Evolutionary conservation across 2,113 vertebrate genomes (phyloP).

Genomic region (Sphaerodactylus townsendi): DNA sequence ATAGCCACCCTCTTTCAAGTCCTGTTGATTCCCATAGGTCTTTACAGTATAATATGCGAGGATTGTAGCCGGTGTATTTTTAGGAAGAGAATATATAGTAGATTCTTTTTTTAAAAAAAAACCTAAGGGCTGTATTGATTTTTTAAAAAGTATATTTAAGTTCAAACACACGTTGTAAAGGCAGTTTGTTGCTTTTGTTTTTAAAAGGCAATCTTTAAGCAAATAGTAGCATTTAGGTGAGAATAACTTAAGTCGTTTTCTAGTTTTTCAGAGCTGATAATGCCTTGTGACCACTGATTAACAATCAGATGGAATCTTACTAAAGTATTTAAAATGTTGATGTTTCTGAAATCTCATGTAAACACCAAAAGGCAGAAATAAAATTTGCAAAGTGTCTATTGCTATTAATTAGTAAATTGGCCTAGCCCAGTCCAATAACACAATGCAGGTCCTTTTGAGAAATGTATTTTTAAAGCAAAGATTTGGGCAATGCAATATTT

Average conservation of each 20-base stretch:
- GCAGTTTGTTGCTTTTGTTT: not conserved
- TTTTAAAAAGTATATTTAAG: slow-evolving; percentile 31
- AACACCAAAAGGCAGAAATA: slow-evolving; percentile 18
- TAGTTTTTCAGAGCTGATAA: slow-evolving; percentile 15
- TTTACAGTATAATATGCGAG: not conserved
- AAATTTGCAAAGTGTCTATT: not conserved
- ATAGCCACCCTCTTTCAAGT: not conserved
- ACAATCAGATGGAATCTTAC: not conserved
- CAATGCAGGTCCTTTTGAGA: not conserved
- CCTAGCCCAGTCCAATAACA: not conserved
- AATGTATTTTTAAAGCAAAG: slow-evolving; percentile 2
- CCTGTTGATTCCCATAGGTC: not conserved
- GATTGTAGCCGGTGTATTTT: slow-evolving; percentile 62
- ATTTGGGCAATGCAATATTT: not conserved
- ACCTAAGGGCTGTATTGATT: slow-evolving; percentile 66
- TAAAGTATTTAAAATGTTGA: not conserved
- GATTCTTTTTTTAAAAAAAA: slow-evolving; percentile 27
- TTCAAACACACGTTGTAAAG: slow-evolving; percentile 52
- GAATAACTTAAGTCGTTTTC: not conserved
- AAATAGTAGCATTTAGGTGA: not conserved
- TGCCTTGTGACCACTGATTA: slow-evolving; percentile 36
- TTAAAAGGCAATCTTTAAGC: not conserved
- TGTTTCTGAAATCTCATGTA: not conserved
- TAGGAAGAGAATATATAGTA: slow-evolving; percentile 70
- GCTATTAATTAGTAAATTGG: not conserved